Base-by-base conservation (phyloP, 2,888 invertebrate genomes). In the Automeris io region DNA sequence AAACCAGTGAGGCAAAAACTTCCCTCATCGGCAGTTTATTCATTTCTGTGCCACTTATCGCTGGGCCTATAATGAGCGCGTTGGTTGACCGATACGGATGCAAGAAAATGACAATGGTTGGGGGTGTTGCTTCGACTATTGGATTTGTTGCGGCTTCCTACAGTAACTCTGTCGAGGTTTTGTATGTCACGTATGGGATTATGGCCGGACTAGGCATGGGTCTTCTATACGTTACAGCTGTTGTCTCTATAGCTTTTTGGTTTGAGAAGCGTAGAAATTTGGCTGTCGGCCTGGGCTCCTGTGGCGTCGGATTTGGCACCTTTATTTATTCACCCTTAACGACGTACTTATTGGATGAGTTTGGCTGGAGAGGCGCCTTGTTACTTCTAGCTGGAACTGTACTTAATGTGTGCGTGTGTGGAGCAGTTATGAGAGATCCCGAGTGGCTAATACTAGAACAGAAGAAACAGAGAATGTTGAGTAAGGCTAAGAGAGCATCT, bases 171-270 rank as follows among this genome's bases (percentile, higher is more conserved):
- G 90, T 96, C 35, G 92, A 91, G 71, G 86, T 92, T 56, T 88
- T 95, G 60, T 94, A 92, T 73, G 62, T 96, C 39, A 95, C 95
- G 0, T 96, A 95, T 63, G 96, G 96, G 33, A 83, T 95, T 2
- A 89, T 95, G 55, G 92, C 95, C 35, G 96, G 96, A 1, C 73
- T 96, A 32, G 96, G 96, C 2, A 87, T 96, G 70, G 95, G 95
- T 2, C 72, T 95, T 29, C 91, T 94, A 48, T 96, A 95, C 70
- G 96, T 96, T 3, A 94, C 96, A 4, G 95, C 95, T 8, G 96
- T 96, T 3, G 96, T 96, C 7, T 94, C 94, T 36, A 94, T 97
- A 38, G 96, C 96, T 0, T 96, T 95, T 71, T 97, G 96, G 93
- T 97, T 97, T 73, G 95, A 96, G 56, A 94, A 94, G 68, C 92